Evolutionary conservation across 2,888 invertebrate species (phyloP), one percentile per base, ranked within the genome.

Genomic region (Peribatodes rhomboidaria): DNA sequence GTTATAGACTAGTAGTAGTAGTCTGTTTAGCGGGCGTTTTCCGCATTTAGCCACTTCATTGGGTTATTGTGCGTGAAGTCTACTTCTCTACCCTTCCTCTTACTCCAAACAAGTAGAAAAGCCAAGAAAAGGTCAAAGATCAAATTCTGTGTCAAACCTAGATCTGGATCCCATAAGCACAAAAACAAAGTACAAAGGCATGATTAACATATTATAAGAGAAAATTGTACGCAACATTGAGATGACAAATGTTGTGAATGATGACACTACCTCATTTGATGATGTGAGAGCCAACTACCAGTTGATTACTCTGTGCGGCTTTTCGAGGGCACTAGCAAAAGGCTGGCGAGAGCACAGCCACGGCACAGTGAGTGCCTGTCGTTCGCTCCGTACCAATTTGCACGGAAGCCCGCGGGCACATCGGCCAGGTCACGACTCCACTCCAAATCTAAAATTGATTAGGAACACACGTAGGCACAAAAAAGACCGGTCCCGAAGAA

Each of bases 391-490:
- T 18, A 53, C 44, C 77, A 74, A 83, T 81, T 80, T 78, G 83
- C 82, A 78, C 86, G 86, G 87, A 86, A 87, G 87, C 87, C 83
- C 73, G 75, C 79, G 69, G 80, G 78, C 73, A 49, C 81, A 85
- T 85, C 84, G 83, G 75, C 77, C 78, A 73, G 81, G 86, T 91
- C 91, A 89, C 89, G 89, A 90, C 81, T 86, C 78, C 83, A 86
- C 83, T 87, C 85, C 86, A 88, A 90, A 90, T 89, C 82, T 86
- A 87, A 90, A 88, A 89, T 88, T 88, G 87, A 89, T 89, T 89
- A 87, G 82, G 76, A 70, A 77, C 76, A 88, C 55, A 60, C 55
- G 54, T 49, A 84, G 9, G 76, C 79, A 74, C 78, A 80, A 70
- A 70, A 75, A 67, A 69, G 75, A 82, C 79, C 79, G 78, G 80